Percentiles rank a stretch among this genome's conserved stretches.
phyloP scores from a whole-genome alignment of 2,888 invertebrate genomes.

The Anthophora plumipes region DNA sequence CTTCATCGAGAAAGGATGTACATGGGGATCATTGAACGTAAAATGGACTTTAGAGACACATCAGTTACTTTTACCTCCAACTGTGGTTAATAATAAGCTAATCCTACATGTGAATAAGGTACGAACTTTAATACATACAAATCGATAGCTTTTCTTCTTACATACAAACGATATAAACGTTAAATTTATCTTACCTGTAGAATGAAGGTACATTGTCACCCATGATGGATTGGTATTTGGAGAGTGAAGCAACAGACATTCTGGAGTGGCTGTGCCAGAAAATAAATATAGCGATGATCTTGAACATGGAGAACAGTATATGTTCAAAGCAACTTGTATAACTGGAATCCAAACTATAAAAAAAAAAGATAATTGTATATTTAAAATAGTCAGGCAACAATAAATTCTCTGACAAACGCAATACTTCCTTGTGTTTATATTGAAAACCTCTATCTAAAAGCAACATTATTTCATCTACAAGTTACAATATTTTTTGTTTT shows the following conservation, averaged over 20 bases:
- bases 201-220: conserved; percentile 87
- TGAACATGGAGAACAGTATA: conserved; percentile 89
- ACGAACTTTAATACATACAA: conserved; percentile 36
- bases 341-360: conserved; percentile 64
- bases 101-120: conserved; percentile 91
- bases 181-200: conserved; percentile 78
- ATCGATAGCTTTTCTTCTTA: background rate
- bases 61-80: conserved; percentile 89
- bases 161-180: background rate
- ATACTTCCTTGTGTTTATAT: conserved; percentile 48
- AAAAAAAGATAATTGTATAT: conserved; percentile 77
- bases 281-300: conserved; percentile 90
- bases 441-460: conserved; percentile 52
- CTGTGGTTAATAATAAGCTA: conserved; percentile 87
- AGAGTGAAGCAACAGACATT: conserved; percentile 87
- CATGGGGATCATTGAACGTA: conserved; percentile 90
- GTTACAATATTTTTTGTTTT: conserved; percentile 43
- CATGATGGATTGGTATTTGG: conserved; percentile 89
- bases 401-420: conserved; percentile 73
- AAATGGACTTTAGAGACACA: conserved; percentile 91
- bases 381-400: conserved; percentile 77
- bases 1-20: conserved; percentile 88
- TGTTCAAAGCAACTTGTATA: conserved; percentile 74
- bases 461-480: conserved; percentile 52
- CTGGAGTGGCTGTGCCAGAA: conserved; percentile 90